A percentile compares a stretch with the other conserved stretches of the same genome.
phyloP scores from a whole-genome alignment of 23 tunicate genomes.

The Aplidium turbinatum region DNA sequence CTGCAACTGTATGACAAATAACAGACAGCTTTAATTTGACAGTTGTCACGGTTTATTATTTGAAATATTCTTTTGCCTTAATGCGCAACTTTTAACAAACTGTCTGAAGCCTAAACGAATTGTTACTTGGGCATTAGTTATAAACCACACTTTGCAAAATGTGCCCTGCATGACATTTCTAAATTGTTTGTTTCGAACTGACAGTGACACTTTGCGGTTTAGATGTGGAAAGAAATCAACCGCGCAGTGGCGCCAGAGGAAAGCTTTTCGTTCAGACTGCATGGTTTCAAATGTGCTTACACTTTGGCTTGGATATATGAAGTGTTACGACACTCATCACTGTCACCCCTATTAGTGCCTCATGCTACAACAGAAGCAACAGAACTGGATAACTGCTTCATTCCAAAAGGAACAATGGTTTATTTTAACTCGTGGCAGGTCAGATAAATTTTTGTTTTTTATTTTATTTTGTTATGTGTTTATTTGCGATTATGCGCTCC shows the following conservation, averaged over 20 bases:
- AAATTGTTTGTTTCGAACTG: too few relatives aligned
- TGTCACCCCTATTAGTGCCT: slow-evolving; percentile 37
- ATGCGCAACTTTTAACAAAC: too few relatives aligned
- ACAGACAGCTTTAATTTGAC: too few relatives aligned
- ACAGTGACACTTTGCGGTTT: too few relatives aligned
- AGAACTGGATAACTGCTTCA: slow-evolving; percentile 9
- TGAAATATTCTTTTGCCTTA: too few relatives aligned
- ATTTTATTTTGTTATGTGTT: neutral
- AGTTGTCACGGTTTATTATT: too few relatives aligned
- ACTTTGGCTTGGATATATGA: slow-evolving; percentile 61
- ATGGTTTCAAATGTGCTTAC: slow-evolving; percentile 31
- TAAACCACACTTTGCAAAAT: too few relatives aligned
- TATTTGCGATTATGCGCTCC: too few relatives aligned
- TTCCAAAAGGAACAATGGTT: slow-evolving; percentile 42
- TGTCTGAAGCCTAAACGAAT: too few relatives aligned
- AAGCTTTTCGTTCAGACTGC: slow-evolving; percentile 25
- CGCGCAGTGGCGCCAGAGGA: slow-evolving; percentile 7
- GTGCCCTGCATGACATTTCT: too few relatives aligned
- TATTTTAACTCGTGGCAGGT: slow-evolving; percentile 46
- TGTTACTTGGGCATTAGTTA: too few relatives aligned
- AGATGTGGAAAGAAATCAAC: slow-evolving; percentile 46
- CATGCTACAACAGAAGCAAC: slow-evolving; percentile 33
- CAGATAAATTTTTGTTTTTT: neutral
- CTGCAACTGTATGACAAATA: too few relatives aligned
- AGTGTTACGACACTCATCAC: slow-evolving; percentile 38